Evolutionary conservation across 2,113 vertebrate species (phyloP).

Genomic region (Nerophis lumbriciformis): DNA sequence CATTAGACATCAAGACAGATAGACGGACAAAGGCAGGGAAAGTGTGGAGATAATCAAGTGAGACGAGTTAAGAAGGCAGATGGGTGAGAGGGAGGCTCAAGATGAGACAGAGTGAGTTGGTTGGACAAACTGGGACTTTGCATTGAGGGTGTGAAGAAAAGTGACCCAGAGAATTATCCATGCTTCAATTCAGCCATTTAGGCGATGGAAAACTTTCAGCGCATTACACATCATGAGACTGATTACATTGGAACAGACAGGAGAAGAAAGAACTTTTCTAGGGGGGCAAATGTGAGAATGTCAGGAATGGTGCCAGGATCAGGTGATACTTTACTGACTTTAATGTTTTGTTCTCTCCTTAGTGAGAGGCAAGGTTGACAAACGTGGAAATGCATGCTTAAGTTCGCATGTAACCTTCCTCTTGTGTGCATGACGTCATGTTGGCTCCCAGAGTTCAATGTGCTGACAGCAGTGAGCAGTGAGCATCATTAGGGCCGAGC

Average conservation of each 20-base stretch:
- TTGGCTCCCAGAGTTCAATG: conserved; percentile 12
- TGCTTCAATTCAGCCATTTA: conserved; percentile 65
- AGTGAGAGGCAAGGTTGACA: conserved; percentile 17
- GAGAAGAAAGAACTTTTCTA: conserved; percentile 36
- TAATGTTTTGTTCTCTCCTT: neutral
- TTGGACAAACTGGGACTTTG: conserved; percentile 7
- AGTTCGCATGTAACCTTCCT: conserved; percentile 23
- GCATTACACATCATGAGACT: conserved; percentile 72
- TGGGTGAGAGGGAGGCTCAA: conserved; percentile 23
- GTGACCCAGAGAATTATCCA: conserved; percentile 63
- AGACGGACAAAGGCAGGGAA: conserved; percentile 20
- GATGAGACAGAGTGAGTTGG: conserved; percentile 24
- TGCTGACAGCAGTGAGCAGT: conserved; percentile 28
- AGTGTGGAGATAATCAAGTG: conserved; percentile 14
- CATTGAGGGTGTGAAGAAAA: conserved; percentile 55
- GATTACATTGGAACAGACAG: conserved; percentile 60
- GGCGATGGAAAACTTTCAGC: conserved; percentile 64
- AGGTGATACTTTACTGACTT: conserved; percentile 57
- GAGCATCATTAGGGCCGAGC: conserved; percentile 12
- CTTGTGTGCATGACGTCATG: conserved; percentile 24
- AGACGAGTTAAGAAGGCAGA: conserved; percentile 49
- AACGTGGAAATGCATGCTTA: conserved; percentile 25
- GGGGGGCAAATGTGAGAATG: conserved; percentile 42
- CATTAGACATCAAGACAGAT: conserved; percentile 25
- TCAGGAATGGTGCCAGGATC: conserved; percentile 61